Conservation (phyloP, 92 coral and sea anemone species). For the Palythoa heliodiscus region DNA sequence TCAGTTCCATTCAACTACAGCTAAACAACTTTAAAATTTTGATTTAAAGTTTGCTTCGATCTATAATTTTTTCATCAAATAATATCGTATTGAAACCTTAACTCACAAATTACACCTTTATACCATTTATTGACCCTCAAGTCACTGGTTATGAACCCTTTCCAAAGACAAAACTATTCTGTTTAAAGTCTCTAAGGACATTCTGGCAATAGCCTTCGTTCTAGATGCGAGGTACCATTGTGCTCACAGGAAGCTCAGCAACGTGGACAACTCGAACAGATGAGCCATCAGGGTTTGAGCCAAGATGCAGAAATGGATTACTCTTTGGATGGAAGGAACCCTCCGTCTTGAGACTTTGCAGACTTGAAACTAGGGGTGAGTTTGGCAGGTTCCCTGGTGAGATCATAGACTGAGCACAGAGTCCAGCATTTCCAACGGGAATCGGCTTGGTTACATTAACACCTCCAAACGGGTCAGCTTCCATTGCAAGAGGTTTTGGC, state of each 20-base stretch:
- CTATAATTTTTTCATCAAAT: not conserved
- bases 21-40: not conserved
- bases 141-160: not conserved
- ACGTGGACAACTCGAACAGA: constrained; percentile 43
- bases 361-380: constrained; percentile 1
- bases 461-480: not conserved
- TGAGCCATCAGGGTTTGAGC: constrained; percentile 34
- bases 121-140: not conserved
- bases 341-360: constrained; percentile 22
- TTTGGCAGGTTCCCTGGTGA: constrained; percentile 1
- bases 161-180: not conserved
- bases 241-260: constrained; percentile 39
- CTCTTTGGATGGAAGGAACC: constrained; percentile 1
- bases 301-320: constrained; percentile 33
- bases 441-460: not conserved
- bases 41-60: not conserved
- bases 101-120: not conserved
- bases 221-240: constrained; percentile 22
- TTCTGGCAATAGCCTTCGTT: not conserved
- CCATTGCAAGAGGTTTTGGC: not conserved
- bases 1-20: not conserved
- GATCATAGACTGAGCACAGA: constrained; percentile 1
- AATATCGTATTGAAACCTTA: not conserved
- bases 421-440: not conserved
- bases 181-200: constrained; percentile 10